Conservation (phyloP, 92 coral and sea anemone species). For the Paragorgia papillata region DNA sequence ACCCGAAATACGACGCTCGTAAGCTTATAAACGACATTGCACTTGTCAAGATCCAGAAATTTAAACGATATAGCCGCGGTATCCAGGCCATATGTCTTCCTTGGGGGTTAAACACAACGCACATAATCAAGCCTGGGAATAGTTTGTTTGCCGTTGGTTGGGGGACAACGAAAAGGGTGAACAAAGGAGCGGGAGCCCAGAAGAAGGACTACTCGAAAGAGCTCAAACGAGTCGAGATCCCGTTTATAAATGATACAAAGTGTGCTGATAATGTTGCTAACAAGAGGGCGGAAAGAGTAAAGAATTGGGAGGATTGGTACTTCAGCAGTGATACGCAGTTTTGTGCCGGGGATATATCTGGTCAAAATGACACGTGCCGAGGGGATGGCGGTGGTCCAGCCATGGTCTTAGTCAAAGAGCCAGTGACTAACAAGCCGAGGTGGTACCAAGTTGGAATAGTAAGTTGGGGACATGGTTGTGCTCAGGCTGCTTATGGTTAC, state of each 20-base stretch:
- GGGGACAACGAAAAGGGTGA: slow-evolving; percentile 46
- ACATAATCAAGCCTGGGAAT: not conserved
- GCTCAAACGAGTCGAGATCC: slow-evolving; percentile 63
- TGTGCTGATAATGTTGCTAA: slow-evolving; percentile 50
- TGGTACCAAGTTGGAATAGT: slow-evolving; percentile 33
- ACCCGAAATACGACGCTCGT: not conserved
- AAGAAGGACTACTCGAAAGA: slow-evolving; percentile 42
- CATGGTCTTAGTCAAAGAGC: slow-evolving; percentile 2
- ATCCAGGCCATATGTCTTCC: slow-evolving; percentile 57
- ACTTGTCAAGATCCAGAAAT: slow-evolving; percentile 50
- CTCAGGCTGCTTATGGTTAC: slow-evolving; percentile 15
- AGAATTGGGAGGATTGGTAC: not conserved
- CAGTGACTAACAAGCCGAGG: not conserved
- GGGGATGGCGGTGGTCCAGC: slow-evolving; percentile 78
- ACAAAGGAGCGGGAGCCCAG: not conserved
- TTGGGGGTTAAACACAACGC: slow-evolving; percentile 13
- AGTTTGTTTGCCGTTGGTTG: slow-evolving; percentile 65
- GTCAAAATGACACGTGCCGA: slow-evolving; percentile 51
- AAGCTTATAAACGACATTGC: slow-evolving; percentile 52
- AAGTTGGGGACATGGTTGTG: slow-evolving; percentile 46
- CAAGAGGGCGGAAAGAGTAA: not conserved
- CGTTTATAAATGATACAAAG: slow-evolving; percentile 42
- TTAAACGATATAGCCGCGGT: slow-evolving; percentile 45
- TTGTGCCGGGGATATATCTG: slow-evolving; percentile 70
- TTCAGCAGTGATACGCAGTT: slow-evolving; percentile 55